phyloP scores from a whole-genome alignment of 2,888 invertebrate species.

The Oscheius sp. region DNA sequence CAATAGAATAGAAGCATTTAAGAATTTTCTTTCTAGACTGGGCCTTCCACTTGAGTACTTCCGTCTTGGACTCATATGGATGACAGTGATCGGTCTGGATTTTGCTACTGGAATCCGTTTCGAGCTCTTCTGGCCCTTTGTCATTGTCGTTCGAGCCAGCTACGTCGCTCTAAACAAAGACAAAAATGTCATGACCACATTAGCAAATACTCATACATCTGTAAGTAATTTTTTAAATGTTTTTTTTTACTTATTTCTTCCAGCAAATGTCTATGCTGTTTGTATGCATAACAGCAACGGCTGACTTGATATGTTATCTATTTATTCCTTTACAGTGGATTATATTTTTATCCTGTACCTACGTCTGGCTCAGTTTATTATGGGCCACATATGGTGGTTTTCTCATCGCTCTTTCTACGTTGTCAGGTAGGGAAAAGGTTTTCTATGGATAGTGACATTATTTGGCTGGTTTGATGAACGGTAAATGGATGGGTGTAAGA shows the following conservation, averaged over 20 bases:
- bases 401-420: slow-evolving; percentile 35
- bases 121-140: slow-evolving; percentile 98
- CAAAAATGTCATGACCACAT: slow-evolving; percentile 74
- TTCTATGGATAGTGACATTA: too few relatives aligned
- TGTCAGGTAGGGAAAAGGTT: slow-evolving; percentile 31
- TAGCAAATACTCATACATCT: slow-evolving; percentile 42
- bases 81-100: slow-evolving; percentile 55
- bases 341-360: slow-evolving; percentile 88
- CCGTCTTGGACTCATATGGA: slow-evolving; percentile 56
- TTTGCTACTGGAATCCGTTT: slow-evolving; percentile 89
- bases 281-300: slow-evolving; percentile 94
- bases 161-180: slow-evolving; percentile 98
- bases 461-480: too few relatives aligned
- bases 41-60: slow-evolving; percentile 47
- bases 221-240: slow-evolving; percentile 28
- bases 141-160: slow-evolving; percentile 91
- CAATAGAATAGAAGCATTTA: neutral
- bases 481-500: too few relatives aligned
- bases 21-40: neutral
- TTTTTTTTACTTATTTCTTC: neutral
- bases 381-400: slow-evolving; percentile 53
- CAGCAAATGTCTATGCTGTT: slow-evolving; percentile 97
- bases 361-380: slow-evolving; percentile 51
- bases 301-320: slow-evolving; percentile 97
- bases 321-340: slow-evolving; percentile 81